Percentiles rank a stretch among this genome's conserved stretches.
phyloP scores from a whole-genome alignment of 2,797 vertebrate genomes.

The Dromococcyx pavoninus region DNA sequence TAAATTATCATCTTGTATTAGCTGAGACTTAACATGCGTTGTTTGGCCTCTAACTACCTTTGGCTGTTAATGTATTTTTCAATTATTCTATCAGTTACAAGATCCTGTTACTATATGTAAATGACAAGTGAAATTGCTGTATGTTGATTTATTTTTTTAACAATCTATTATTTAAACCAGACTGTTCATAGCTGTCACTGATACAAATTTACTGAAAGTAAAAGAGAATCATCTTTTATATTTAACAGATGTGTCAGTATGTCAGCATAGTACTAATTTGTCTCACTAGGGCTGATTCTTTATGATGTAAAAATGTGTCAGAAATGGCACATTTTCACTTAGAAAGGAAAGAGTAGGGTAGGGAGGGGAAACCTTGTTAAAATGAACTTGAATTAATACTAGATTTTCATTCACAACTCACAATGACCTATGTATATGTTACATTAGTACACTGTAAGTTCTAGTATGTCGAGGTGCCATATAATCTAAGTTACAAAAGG shows the following conservation, averaged over 20 bases:
- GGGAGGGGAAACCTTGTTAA: slow-evolving; percentile 16
- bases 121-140: slow-evolving; percentile 39
- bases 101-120: slow-evolving; percentile 33
- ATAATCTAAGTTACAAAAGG: background rate
- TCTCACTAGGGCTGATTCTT: slow-evolving; percentile 25
- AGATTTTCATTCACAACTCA: background rate
- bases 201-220: slow-evolving; percentile 28
- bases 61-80: slow-evolving; percentile 16
- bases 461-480: background rate
- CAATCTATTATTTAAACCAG: slow-evolving; percentile 51
- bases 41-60: slow-evolving; percentile 40
- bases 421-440: background rate
- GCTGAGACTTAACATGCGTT: slow-evolving; percentile 7
- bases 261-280: slow-evolving; percentile 45
- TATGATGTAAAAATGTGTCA: slow-evolving; percentile 48
- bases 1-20: slow-evolving; percentile 42
- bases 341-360: background rate
- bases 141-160: slow-evolving; percentile 50
- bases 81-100: slow-evolving; percentile 42
- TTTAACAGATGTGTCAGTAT: slow-evolving; percentile 48
- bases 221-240: slow-evolving; percentile 44
- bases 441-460: background rate
- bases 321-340: slow-evolving; percentile 49
- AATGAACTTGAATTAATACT: background rate
- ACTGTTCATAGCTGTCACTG: slow-evolving; percentile 35